Percentiles rank a stretch among this genome's conserved stretches.
Evolutionary conservation across 2,113 vertebrate genomes (phyloP).

Genomic region (Nipponia nippon): DNA sequence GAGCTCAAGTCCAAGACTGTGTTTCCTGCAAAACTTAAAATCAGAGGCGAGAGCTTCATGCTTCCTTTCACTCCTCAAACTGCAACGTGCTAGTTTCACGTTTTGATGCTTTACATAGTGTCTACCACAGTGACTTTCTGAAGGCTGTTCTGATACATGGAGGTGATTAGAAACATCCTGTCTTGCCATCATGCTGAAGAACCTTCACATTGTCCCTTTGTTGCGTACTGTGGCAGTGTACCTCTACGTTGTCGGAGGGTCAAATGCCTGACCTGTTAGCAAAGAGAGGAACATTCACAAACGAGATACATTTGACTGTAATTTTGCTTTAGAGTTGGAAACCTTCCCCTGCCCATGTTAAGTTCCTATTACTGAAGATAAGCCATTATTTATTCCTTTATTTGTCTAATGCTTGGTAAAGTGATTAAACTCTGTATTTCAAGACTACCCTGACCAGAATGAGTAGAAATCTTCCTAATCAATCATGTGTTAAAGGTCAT

Average conservation of each 20-base stretch:
- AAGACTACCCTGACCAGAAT: neutral
- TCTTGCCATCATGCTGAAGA: neutral
- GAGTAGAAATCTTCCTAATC: neutral
- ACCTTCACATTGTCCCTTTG: neutral
- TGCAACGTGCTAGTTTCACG: rapidly evolving
- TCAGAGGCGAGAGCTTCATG: neutral
- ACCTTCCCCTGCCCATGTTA: neutral
- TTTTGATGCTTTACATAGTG: neutral
- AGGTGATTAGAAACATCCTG: neutral
- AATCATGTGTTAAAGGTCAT: neutral
- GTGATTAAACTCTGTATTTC: neutral
- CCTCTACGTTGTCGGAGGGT: rapidly evolving
- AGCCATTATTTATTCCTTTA: neutral
- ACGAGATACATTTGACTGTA: neutral
- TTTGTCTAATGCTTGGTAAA: neutral
- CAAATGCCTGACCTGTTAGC: neutral
- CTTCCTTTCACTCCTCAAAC: neutral
- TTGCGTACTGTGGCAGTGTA: rapidly evolving
- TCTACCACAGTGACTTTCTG: neutral
- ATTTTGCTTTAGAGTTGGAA: neutral
- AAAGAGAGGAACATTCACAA: neutral
- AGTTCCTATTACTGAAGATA: neutral
- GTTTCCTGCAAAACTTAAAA: neutral
- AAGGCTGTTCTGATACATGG: rapidly evolving
- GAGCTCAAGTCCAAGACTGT: neutral